Conservation (phyloP, 92 coral and sea anemone genomes). For the Porites lobata region DNA sequence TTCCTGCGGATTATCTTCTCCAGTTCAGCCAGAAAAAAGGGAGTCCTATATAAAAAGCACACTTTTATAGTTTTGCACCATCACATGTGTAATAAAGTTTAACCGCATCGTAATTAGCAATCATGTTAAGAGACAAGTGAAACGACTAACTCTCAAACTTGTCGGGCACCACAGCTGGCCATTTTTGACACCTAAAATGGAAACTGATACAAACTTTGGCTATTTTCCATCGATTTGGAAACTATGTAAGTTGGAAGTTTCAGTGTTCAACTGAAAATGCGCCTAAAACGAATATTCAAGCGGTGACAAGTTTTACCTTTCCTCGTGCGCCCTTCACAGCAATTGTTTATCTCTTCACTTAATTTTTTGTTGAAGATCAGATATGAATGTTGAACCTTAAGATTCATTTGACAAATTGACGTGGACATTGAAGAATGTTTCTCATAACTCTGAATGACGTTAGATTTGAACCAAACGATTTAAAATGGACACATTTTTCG, state of each 20-base stretch:
- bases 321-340: background rate
- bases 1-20: background rate
- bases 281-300: background rate
- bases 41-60: background rate
- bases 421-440: background rate
- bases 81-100: background rate
- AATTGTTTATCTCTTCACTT: conserved; percentile 35
- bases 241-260: background rate
- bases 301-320: background rate
- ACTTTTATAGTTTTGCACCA: background rate
- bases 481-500: background rate
- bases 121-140: background rate
- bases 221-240: background rate
- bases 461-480: background rate
- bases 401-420: background rate
- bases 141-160: background rate
- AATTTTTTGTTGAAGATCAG: conserved; percentile 46
- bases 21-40: too few species aligned
- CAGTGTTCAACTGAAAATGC: background rate
- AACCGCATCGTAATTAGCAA: conserved; percentile 1
- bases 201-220: background rate
- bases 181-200: background rate
- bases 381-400: conserved; percentile 15
- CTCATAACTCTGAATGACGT: background rate
- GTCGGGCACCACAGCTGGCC: background rate